These are phyloP conservation scores for Netelia fuscicornis DNA, from an alignment of 2,888 invertebrate genomes.

Conservation along the genomic window DNA sequence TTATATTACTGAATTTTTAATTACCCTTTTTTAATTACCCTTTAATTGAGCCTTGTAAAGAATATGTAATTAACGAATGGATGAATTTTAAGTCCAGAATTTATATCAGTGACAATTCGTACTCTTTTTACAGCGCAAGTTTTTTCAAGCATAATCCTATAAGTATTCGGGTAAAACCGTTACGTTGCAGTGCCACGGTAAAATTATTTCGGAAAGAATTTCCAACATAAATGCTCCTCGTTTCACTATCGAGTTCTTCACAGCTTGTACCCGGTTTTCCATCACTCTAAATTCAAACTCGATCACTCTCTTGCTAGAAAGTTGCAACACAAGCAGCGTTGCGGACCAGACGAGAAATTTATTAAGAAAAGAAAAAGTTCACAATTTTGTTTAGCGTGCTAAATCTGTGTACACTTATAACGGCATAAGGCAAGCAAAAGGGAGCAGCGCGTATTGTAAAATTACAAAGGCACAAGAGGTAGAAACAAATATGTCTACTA, in stretches of 20 bases:
- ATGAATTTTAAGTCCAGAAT: background rate
- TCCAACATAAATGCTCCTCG: constrained; percentile 7
- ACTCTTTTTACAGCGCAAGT: constrained; percentile 33
- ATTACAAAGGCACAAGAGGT: too few relatives aligned
- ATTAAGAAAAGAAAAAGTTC: constrained; percentile 36
- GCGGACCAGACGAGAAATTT: constrained; percentile 24
- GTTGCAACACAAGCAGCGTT: constrained; percentile 46
- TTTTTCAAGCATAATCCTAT: constrained; percentile 20
- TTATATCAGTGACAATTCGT: constrained; percentile 41
- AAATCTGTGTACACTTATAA: background rate
- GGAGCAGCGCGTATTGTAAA: too few relatives aligned
- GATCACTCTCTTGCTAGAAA: constrained; percentile 66
- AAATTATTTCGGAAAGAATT: background rate
- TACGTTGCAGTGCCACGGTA: constrained; percentile 6
- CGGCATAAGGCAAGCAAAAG: too few relatives aligned
- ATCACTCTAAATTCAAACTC: constrained; percentile 30
- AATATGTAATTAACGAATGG: constrained; percentile 1
- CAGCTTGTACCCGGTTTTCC: background rate
- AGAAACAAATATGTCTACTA: too few relatives aligned
- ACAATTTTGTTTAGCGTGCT: background rate
- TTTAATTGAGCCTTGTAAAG: background rate
- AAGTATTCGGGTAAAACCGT: constrained; percentile 9
- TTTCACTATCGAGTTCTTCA: constrained; percentile 45
- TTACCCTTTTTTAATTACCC: background rate
- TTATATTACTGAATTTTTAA: background rate